Evolutionary conservation across 2,113 vertebrate species (phyloP), one percentile per base, ranked within the genome.

Genomic region (Ptilorrhoa leucosticta): DNA sequence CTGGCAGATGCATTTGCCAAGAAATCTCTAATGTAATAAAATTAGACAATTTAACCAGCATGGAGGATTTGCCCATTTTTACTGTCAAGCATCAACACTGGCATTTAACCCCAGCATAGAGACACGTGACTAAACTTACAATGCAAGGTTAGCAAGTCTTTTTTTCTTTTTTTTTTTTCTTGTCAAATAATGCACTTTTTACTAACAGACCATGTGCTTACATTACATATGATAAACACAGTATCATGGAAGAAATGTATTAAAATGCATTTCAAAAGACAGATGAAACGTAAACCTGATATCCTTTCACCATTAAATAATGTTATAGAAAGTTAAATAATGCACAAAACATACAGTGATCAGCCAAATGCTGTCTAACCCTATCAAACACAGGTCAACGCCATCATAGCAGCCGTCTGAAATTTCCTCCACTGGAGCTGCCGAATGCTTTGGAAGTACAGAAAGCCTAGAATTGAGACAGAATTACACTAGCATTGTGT

Each of bases 401-500:
- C 96, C 96, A 98, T 98, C 97, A 94, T 95, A 98, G 98, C 96
- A 97, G 96, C 92, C 95, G 56, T 97, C 95, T 98, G 98, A 99
- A 98, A 98, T 98, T 98, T 98, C 97, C 98, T 98, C 98, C 97
- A 97, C 98, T 98, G 97, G 97, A 98, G 96, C 95, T 97, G 97
- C 94, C 61, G 96, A 98, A 75, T 75, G 95, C 98, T 98, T 98
- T 98, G 98, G 98, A 98, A 98, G 98, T 96, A 97, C 95, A 98
- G 98, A 99, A 98, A 98, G 98, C 97, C 96, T 98, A 94, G 98
- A 98, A 99, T 99, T 98, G 98, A 98, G 98, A 97, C 98, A 98
- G 98, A 99, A 99, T 99, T 99, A 99, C 98, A 98, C 97, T 97
- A 97, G 98, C 98, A 98, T 99, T 99, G 99, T 99, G 98, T 99